phyloP scores from a whole-genome alignment of 2,888 invertebrate species.

The Griposia aprilina region DNA sequence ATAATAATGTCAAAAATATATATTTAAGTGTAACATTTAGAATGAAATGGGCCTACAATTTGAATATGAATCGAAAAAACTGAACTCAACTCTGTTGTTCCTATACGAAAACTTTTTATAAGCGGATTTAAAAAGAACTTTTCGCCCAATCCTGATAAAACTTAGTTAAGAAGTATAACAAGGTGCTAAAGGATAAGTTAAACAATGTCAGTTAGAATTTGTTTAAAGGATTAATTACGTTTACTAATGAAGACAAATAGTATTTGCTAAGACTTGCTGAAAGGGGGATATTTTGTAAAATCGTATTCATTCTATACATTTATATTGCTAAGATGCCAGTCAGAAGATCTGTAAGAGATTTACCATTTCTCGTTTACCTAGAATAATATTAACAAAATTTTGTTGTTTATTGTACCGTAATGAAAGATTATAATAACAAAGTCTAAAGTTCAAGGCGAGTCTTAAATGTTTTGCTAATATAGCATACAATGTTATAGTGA shows the following conservation, averaged over 20 bases:
- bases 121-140: constrained; percentile 50
- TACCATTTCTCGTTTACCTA: background rate
- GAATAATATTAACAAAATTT: background rate
- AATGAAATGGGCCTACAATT: background rate
- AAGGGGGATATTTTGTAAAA: constrained; percentile 38
- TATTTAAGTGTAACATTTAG: background rate
- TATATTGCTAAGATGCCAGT: background rate
- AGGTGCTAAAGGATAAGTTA: constrained; percentile 62
- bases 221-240: constrained; percentile 64
- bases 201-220: constrained; percentile 64
- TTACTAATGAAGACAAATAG: constrained; percentile 66
- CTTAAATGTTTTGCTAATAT: background rate
- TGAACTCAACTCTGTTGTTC: constrained; percentile 9
- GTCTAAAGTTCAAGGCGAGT: background rate
- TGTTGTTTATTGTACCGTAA: background rate
- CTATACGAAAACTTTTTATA: constrained; percentile 31
- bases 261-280: constrained; percentile 55
- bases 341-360: constrained; percentile 3
- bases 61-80: background rate
- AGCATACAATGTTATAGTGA: too few species aligned
- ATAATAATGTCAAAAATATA: too few species aligned
- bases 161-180: constrained; percentile 57
- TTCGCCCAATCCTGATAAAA: constrained; percentile 54
- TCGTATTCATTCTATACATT: constrained; percentile 1
- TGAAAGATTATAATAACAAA: background rate